These are phyloP conservation scores for Eufriesea mexicana DNA, from an alignment of 1,140 invertebrate species.

Conservation along the genomic window DNA sequence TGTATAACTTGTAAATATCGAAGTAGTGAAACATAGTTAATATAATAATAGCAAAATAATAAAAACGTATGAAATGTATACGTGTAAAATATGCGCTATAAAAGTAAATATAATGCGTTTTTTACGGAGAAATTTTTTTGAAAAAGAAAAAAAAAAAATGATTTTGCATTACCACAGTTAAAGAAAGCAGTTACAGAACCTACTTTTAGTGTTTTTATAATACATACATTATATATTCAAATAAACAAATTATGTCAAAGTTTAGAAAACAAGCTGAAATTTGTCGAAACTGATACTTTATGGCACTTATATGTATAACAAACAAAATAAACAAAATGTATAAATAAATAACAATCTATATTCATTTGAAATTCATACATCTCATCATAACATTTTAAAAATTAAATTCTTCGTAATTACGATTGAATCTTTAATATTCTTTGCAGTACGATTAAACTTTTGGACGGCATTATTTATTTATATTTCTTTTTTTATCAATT, in stretches of 20 bases:
- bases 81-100: background rate
- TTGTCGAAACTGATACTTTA: background rate
- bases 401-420: background rate
- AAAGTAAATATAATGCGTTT: background rate
- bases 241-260: background rate
- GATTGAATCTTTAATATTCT: background rate
- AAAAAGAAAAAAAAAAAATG: too few relatives aligned
- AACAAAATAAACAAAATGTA: too few relatives aligned
- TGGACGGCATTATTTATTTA: conserved; percentile 2
- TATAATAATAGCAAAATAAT: background rate
- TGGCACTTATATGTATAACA: too few relatives aligned
- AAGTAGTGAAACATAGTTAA: background rate
- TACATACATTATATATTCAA: background rate
- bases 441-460: conserved; percentile 20
- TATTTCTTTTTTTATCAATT: conserved; percentile 11
- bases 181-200: background rate
- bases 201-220: background rate
- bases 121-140: background rate
- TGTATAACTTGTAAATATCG: background rate
- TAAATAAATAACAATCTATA: background rate
- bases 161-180: too few relatives aligned
- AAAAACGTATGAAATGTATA: background rate
- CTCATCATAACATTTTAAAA: background rate
- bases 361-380: background rate
- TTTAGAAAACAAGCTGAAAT: background rate